Conservation (phyloP, 2,888 invertebrate species). For the Thalpophila matura region DNA sequence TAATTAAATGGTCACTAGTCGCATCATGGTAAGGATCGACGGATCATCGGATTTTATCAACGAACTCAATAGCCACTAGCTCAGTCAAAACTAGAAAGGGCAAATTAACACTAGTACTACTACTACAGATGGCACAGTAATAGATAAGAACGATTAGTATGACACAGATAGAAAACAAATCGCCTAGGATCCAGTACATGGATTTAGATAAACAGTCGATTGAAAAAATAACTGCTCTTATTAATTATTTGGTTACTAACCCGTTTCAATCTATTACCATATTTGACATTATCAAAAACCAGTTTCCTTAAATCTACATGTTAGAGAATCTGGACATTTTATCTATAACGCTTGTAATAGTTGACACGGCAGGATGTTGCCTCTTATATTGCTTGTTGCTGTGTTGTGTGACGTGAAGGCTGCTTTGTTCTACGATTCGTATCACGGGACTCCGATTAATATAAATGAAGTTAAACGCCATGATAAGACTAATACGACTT, state of each 20-base stretch:
- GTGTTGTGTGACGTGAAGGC: conserved; percentile 49
- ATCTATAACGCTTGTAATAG: neutral
- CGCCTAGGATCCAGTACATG: no score
- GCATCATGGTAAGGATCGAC: no score
- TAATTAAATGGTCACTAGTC: no score
- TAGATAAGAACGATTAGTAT: no score
- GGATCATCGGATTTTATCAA: no score
- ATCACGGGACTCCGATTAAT: conserved; percentile 64
- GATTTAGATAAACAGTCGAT: no score
- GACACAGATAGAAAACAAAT: no score
- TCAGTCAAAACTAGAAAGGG: no score
- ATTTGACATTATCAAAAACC: conserved; percentile 12
- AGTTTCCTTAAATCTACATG: conserved; percentile 4
- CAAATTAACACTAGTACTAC: no score
- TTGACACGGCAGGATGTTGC: conserved; percentile 43
- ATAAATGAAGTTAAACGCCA: conserved; percentile 66
- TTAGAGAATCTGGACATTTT: neutral
- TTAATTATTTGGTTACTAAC: conserved; percentile 6
- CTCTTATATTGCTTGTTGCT: conserved; percentile 39
- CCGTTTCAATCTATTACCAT: neutral
- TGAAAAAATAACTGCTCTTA: no score
- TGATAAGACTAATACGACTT: conserved; percentile 71
- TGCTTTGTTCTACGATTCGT: conserved; percentile 68
- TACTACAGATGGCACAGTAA: no score
- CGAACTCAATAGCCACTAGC: no score